Conservation (phyloP, 2,888 invertebrate species). For the Epirrita christyi region DNA sequence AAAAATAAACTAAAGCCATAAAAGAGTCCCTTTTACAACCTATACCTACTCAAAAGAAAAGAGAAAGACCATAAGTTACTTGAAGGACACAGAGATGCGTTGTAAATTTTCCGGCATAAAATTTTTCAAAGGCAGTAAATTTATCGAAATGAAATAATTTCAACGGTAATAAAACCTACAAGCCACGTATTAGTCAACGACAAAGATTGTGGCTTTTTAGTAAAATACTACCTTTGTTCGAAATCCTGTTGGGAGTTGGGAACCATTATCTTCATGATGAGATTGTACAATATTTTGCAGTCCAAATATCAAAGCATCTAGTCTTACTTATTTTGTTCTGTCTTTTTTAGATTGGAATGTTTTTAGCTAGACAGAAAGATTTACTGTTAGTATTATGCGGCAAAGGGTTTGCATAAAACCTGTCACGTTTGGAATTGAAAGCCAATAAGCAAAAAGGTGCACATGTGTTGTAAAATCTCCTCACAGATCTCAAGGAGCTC, state of each 20-base stretch:
- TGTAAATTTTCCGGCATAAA: slow-evolving; percentile 59
- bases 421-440: too few relatives aligned
- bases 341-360: too few relatives aligned
- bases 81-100: slow-evolving; percentile 52
- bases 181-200: slow-evolving; percentile 55
- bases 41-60: slow-evolving; percentile 49
- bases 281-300: too few relatives aligned
- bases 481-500: too few relatives aligned
- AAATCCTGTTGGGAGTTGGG: slow-evolving; percentile 20
- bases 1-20: slow-evolving; percentile 54
- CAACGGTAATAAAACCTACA: slow-evolving; percentile 46
- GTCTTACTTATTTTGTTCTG: too few relatives aligned
- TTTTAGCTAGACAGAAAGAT: too few relatives aligned
- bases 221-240: slow-evolving; percentile 38
- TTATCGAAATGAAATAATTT: slow-evolving; percentile 41
- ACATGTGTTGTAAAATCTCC: too few relatives aligned
- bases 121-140: slow-evolving; percentile 47
- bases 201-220: slow-evolving; percentile 30
- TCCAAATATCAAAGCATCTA: too few relatives aligned
- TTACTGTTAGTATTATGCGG: too few relatives aligned
- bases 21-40: slow-evolving; percentile 56
- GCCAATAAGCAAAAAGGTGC: too few relatives aligned
- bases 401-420: too few relatives aligned
- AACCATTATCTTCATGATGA: not conserved
- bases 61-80: slow-evolving; percentile 58